These are phyloP conservation scores for Melanotaenia maccullochi DNA, from an alignment of 2,797 vertebrate genomes.

Conservation along the genomic window DNA sequence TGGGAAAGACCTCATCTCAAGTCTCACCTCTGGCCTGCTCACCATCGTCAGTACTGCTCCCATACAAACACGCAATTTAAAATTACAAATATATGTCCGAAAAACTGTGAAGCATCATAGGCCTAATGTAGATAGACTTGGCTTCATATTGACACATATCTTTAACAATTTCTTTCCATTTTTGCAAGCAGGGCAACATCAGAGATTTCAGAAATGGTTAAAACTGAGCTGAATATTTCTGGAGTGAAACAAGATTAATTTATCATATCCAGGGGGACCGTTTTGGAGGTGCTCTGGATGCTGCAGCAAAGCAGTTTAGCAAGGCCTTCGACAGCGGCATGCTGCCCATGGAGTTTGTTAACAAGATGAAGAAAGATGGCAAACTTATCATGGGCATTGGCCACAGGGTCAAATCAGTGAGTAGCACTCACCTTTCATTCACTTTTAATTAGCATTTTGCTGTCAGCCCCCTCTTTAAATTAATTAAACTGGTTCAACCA, in stretches of 20 bases:
- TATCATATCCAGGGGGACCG: conserved; percentile 88
- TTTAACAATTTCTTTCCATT: not conserved
- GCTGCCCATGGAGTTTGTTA: conserved; percentile 96
- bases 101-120: not conserved
- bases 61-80: not conserved
- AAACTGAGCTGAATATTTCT: not conserved
- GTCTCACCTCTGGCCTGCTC: conserved; percentile 96
- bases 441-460: not conserved
- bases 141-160: not conserved
- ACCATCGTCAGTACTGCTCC: conserved; percentile 88
- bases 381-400: conserved; percentile 97
- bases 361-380: conserved; percentile 98
- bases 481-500: not conserved
- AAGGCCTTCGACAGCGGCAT: conserved; percentile 95
- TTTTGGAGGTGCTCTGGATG: conserved; percentile 95
- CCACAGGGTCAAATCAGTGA: conserved; percentile 93
- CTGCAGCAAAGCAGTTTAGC: conserved; percentile 97
- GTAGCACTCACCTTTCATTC: conserved; percentile 19
- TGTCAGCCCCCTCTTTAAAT: not conserved
- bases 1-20: conserved; percentile 96
- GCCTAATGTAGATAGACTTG: not conserved
- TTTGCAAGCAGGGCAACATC: not conserved
- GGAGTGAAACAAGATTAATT: conserved; percentile 10
- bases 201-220: not conserved
- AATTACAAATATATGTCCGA: not conserved